Evolutionary conservation across 2,113 vertebrate species (phyloP), one percentile per base, ranked within the genome.

Genomic region (Dendropsophus ebraccatus): DNA sequence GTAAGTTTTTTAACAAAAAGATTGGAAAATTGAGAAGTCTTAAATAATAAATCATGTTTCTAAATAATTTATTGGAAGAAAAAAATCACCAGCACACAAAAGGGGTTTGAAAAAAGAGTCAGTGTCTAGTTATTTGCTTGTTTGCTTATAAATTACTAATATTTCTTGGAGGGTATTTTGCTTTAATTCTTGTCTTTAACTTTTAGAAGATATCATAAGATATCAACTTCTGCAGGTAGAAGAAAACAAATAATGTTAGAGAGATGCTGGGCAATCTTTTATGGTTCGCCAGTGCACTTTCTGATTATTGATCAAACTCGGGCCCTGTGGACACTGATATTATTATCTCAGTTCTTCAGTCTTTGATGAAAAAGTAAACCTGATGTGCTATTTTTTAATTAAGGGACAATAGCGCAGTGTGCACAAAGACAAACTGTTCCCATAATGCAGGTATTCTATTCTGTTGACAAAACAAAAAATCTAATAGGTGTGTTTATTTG

Each of bases 21-120:
- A 83, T 58, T 21, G 69, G 47, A 70, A 83, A 58, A 83, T 30
- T 56, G 80, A 82, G 50, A 83, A 83, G 32, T 17, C 67, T 83
- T 83, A 41, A 83, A 83, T 83, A 83, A 83, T 83, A 12, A 52
- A 83, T 74, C 13, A 73, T 49, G 11, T 67, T 73, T 11, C 19
- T 83, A 74, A 73, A 83, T 83, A 73, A 83, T 83, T 83, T 58
- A 83, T 58, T 25, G 58, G 74, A 73, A 23, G 74, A 73, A 23
- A 69, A 58, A 74, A 74, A 74, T 45, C 13, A 83, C 21, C 50
- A 73, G 35, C 32, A 83, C 37, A 67, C 69, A 83, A 74, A 83
- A 83, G 67, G 50, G 45, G 69, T 83, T 58, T 74, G 69, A 74
- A 83, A 74, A 30, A 83, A 83, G n/a, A 70, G 82, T 74, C 9